Base-by-base conservation (phyloP, 2,888 invertebrate species). In the Drosophila buzzatii region DNA sequence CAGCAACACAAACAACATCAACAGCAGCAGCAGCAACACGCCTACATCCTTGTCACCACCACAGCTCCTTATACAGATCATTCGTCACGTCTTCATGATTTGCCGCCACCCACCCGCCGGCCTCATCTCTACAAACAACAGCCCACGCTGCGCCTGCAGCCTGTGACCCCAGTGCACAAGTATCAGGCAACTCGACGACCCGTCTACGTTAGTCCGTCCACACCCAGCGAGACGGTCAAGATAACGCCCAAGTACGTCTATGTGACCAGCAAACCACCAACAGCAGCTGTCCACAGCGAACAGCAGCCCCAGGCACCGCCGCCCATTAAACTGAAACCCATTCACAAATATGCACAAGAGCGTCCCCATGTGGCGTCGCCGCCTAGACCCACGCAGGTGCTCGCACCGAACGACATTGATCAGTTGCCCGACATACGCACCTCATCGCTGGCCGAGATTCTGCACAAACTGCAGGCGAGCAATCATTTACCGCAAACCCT, bases 401-500 rank as follows among this genome's bases (percentile, higher is more conserved):
- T 56, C 44, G 52, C 64, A 6, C 8, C 49, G 3, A 57, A 71
- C 14, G 90, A 91, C 66, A 81, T 80, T 4, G 91, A 92, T 80
- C 91, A 90, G 71, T 70, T 92, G 70, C 92, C 92, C 3, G 92
- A 93, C 70, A 92, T 93, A 53, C 90, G 87, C 47, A 91, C 91
- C n/a, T 85, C 92, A 2, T 93, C 93, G n/a, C 87, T 95, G 44
- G 93, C 94, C 1, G 94, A 95, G 75, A 94, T 97, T 73, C 90
- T 96, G 44, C 96, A 96, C 89, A 96, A 96, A 66, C 93, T 97
- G 35, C 96, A 96, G 91, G 93, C 96, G 20, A 95, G 95, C 81
- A 96, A 97, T 92, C 95, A 96, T 51, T 93, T 97, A 79, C 97
- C 97, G 0, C 96, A 96, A 79, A 96, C 95, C 10, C 94, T 97